These are phyloP conservation scores for Sebastes jordani DNA, from an alignment of 2,797 vertebrate genomes.

Conservation along the genomic window DNA sequence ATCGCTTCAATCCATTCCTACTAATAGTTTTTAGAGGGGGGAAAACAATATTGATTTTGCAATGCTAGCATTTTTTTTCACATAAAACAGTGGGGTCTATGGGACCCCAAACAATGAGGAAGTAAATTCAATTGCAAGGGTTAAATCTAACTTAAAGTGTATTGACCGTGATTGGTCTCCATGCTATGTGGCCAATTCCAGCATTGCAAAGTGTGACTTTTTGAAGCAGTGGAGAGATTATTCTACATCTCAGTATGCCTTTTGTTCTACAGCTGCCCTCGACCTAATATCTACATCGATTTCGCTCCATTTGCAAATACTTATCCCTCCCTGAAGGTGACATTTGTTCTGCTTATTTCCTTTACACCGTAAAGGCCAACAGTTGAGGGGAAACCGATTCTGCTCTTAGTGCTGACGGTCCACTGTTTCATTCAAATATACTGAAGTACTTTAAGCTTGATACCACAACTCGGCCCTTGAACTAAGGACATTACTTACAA, in stretches of 20 bases:
- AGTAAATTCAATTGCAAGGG: neutral
- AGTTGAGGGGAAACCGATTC: conserved; percentile 15
- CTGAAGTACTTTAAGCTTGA: neutral
- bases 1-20: neutral
- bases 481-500: neutral
- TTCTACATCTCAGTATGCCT: conserved; percentile 7
- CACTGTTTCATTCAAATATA: neutral
- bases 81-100: neutral
- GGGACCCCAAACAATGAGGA: too few species aligned
- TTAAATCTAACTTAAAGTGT: neutral
- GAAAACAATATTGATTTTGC: neutral
- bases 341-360: conserved; percentile 50
- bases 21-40: neutral
- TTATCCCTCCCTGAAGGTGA: conserved; percentile 41
- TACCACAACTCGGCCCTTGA: neutral
- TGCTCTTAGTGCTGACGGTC: neutral
- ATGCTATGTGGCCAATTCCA: neutral
- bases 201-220: neutral
- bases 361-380: conserved; percentile 37
- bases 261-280: conserved; percentile 27
- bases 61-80: neutral
- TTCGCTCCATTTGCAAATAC: conserved; percentile 42
- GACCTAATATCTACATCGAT: conserved; percentile 45
- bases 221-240: neutral
- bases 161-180: neutral